phyloP scores from a whole-genome alignment of 2,113 vertebrate species.

The Fregata magnificens region DNA sequence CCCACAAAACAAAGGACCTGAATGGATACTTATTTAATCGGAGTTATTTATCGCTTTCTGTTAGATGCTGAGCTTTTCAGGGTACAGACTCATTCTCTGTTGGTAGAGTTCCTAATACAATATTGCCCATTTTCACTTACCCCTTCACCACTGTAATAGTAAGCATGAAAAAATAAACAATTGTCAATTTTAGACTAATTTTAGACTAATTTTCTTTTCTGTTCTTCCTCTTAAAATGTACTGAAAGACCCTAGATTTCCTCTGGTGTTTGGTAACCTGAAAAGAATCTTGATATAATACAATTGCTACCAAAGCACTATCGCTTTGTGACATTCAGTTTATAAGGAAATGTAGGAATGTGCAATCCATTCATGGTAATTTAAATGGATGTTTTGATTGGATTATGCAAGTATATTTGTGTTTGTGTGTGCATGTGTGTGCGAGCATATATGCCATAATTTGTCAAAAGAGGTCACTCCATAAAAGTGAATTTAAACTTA shows the following conservation, averaged over 20 bases:
- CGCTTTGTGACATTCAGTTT: background rate
- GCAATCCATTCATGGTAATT: background rate
- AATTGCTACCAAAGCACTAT: background rate
- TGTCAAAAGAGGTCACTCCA: conserved; percentile 18
- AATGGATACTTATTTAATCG: background rate
- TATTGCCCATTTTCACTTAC: background rate
- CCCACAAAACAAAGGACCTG: background rate
- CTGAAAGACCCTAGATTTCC: background rate
- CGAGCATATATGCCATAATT: background rate
- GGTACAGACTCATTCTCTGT: background rate
- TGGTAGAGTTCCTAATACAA: background rate
- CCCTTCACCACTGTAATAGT: background rate
- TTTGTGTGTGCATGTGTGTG: background rate
- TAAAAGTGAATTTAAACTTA: conserved; percentile 63
- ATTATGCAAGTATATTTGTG: conserved; percentile 48
- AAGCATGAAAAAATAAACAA: background rate
- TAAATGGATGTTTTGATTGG: conserved; percentile 40
- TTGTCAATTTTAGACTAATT: background rate
- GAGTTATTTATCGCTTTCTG: background rate
- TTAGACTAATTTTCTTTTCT: background rate
- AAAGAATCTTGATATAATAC: conserved; percentile 1
- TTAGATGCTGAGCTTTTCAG: background rate
- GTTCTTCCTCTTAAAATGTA: background rate
- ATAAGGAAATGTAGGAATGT: conserved; percentile 3
- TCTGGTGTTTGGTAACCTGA: background rate